These are phyloP conservation scores for Sorex araneus DNA, from an alignment of 2,113 vertebrate species.

Conservation along the genomic window DNA sequence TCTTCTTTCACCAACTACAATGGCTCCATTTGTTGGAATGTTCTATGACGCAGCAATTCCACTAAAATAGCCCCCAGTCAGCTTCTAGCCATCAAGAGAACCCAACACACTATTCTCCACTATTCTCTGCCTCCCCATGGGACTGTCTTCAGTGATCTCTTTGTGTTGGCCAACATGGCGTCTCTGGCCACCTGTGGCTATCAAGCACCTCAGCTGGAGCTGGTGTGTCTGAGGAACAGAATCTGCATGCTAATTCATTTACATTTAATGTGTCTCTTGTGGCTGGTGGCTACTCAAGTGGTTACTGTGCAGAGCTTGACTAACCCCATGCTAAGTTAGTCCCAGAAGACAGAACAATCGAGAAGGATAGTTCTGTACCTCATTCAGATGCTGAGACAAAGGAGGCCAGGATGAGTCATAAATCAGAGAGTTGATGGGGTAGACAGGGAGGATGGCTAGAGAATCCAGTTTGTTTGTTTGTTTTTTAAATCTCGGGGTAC, in stretches of 20 bases:
- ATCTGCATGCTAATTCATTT: not conserved
- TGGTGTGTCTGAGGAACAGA: not conserved
- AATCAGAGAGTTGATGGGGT: too few relatives aligned
- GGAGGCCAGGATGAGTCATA: not conserved
- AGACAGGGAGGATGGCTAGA: not conserved
- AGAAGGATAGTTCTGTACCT: not conserved
- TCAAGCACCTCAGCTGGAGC: not conserved
- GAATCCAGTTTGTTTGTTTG: not conserved
- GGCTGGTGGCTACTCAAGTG: not conserved
- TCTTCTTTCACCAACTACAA: not conserved
- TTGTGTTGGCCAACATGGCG: too few relatives aligned
- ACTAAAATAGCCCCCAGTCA: too few relatives aligned
- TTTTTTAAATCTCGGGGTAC: too few relatives aligned
- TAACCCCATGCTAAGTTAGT: not conserved
- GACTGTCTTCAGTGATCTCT: too few relatives aligned
- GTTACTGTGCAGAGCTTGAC: not conserved
- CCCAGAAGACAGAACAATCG: not conserved
- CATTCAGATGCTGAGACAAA: not conserved
- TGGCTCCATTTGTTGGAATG: not conserved
- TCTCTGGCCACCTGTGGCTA: too few relatives aligned
- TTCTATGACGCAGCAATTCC: not conserved
- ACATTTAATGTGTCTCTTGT: not conserved
- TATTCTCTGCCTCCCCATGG: too few relatives aligned
- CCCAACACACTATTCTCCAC: too few relatives aligned
- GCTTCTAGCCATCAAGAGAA: too few relatives aligned